phyloP scores from a whole-genome alignment of 2,888 invertebrate genomes.

The Blomia tropicalis region DNA sequence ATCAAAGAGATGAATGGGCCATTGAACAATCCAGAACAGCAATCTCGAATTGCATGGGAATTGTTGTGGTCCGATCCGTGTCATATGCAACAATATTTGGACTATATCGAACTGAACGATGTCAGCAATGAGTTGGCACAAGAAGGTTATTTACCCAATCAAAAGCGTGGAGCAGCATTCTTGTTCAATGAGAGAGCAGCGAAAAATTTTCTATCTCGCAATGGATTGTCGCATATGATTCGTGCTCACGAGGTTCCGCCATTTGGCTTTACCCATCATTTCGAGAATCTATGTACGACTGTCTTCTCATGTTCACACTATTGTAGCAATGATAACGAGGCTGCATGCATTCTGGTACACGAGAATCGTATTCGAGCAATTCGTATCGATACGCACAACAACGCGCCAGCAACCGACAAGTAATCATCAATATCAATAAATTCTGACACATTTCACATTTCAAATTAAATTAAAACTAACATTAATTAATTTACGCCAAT shows the following conservation, averaged over 20 bases:
- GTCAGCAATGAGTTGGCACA: background rate
- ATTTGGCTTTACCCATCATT: conserved; percentile 39
- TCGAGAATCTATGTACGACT: conserved; percentile 52
- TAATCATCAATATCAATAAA: too few relatives aligned
- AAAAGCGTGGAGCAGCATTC: conserved; percentile 52
- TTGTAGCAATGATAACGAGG: too few relatives aligned
- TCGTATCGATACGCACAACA: conserved; percentile 41
- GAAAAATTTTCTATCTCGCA: conserved; percentile 48
- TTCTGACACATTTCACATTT: too few relatives aligned
- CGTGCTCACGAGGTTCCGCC: conserved; percentile 57
- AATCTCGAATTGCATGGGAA: too few relatives aligned
- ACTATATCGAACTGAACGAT: conserved; percentile 19
- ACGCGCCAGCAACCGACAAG: conserved; percentile 16
- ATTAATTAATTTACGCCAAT: too few relatives aligned
- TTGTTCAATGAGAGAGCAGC: conserved; percentile 52
- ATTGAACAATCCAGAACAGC: conserved; percentile 16
- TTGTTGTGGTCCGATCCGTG: too few relatives aligned
- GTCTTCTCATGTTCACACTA: too few relatives aligned
- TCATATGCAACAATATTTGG: too few relatives aligned
- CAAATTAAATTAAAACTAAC: too few relatives aligned
- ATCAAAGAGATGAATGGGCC: conserved; percentile 40
- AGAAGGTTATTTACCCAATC: conserved; percentile 51
- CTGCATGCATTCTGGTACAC: conserved; percentile 50
- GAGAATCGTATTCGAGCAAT: conserved; percentile 49
- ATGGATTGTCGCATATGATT: conserved; percentile 52